Evolutionary conservation across 2,797 vertebrate species (phyloP), one percentile per base, ranked within the genome.

Genomic region (Gephyroberyx darwinii): DNA sequence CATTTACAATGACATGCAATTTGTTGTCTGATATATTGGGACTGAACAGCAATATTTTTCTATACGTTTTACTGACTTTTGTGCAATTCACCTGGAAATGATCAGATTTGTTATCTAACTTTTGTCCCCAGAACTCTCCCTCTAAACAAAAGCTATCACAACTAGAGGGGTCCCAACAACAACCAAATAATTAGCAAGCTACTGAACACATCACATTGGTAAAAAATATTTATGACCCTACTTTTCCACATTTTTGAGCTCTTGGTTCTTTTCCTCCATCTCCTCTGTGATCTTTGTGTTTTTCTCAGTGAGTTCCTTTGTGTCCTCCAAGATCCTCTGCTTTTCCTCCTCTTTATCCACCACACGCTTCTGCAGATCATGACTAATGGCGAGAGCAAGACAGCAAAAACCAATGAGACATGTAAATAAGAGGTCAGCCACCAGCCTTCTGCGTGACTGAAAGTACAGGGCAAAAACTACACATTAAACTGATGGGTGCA

Each of bases 161-260:
- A 3, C 10, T 56, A 33, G 7, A 55, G 1, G 50, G 33, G 33
- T 12, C 22, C n/a, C 47, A 3, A 79, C 60, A 57, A 56, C 33
- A 54, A 65, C 7, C 45, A 39, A 2, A 65, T 55, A 69, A 78
- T 53, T 3, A 70, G 8, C 17, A 22, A 26, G 2, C 26, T 26
- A 26, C 26, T 26, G 26, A 26, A 26, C 26, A 26, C 26, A 26
- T 26, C 26, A 26, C 26, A 26, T 26, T 26, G 26, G 1, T n/a
- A 19, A 26, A 31, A 62, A 4, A 35, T 2, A 33, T 35, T 33
- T 52, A 63, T 10, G 2, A 30, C 12, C 90, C 91, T 95, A 99
- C 98, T 96, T 97, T 71, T 99, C 98, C 47, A 95, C 85, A 75
- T 95, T 93, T 92, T 98, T 96, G 47, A 98, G 91, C 85, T 95